phyloP scores from a whole-genome alignment of 2,797 vertebrate species.

The Tapera naevia region DNA sequence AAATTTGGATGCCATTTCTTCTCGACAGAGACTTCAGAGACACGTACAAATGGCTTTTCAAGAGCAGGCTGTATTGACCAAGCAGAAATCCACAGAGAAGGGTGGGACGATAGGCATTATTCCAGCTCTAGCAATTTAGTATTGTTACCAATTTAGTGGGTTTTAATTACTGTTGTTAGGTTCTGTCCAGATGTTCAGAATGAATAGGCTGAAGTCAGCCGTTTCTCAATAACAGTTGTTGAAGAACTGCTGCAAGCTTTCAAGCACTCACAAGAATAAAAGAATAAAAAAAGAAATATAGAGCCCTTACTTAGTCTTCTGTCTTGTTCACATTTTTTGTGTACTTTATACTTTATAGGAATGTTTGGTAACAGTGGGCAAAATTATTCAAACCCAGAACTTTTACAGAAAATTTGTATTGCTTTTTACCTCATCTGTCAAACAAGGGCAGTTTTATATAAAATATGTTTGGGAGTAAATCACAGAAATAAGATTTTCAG shows the following conservation, averaged over 20 bases:
- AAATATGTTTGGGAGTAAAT: background rate
- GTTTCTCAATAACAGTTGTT: slow-evolving; percentile 36
- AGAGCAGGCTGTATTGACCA: background rate
- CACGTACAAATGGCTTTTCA: background rate
- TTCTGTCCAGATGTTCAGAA: slow-evolving; percentile 29
- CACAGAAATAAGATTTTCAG: background rate
- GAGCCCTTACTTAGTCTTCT: background rate
- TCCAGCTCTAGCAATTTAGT: background rate
- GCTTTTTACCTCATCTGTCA: background rate
- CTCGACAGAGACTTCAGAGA: background rate
- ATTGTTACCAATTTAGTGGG: slow-evolving; percentile 45
- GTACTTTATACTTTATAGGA: background rate
- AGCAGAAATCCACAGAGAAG: slow-evolving; percentile 42
- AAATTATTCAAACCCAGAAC: background rate
- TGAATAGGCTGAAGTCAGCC: slow-evolving; percentile 58
- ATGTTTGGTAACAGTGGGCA: background rate
- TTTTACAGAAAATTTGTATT: background rate
- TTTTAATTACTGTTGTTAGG: slow-evolving; percentile 41
- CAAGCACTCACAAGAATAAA: background rate
- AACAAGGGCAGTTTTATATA: background rate
- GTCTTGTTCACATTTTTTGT: background rate
- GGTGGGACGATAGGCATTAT: background rate
- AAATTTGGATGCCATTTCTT: background rate
- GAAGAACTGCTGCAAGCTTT: slow-evolving; percentile 21
- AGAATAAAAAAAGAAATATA: background rate